Evolutionary conservation across 2,113 vertebrate genomes (phyloP).

Genomic region (Prionailurus bengalensis): DNA sequence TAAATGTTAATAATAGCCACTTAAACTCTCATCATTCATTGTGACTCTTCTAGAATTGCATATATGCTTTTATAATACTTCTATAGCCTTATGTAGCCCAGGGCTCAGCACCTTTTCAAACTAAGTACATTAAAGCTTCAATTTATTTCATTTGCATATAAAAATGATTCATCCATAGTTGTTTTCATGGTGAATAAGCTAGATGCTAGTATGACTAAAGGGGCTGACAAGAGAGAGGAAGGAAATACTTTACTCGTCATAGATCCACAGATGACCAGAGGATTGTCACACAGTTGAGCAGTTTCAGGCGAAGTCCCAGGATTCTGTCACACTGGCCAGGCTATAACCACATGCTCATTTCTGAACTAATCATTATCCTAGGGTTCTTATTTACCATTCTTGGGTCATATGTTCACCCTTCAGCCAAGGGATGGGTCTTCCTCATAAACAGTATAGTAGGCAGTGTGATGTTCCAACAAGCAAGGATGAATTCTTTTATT

Average conservation of each 20-base stretch:
- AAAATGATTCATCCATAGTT: neutral
- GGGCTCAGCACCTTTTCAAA: neutral
- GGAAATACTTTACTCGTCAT: neutral
- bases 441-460: neutral
- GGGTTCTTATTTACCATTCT: neutral
- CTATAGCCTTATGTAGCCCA: neutral
- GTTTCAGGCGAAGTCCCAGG: neutral
- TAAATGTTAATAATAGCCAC: conserved; percentile 49
- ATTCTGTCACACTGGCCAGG: neutral
- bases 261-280: neutral
- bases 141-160: conserved; percentile 36
- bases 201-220: neutral
- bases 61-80: conserved; percentile 5
- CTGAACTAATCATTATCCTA: neutral
- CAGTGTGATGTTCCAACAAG: neutral
- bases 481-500: neutral
- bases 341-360: neutral
- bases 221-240: neutral
- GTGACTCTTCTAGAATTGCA: neutral
- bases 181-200: neutral
- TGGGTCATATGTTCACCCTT: neutral
- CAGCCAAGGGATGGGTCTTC: neutral
- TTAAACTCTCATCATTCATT: conserved; percentile 45
- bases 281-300: neutral
- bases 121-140: neutral